A percentile compares a stretch with the other conserved stretches of the same genome.
These are phyloP conservation scores for Melanchra persicariae DNA, from an alignment of 2,888 invertebrate genomes.

Conservation along the genomic window DNA sequence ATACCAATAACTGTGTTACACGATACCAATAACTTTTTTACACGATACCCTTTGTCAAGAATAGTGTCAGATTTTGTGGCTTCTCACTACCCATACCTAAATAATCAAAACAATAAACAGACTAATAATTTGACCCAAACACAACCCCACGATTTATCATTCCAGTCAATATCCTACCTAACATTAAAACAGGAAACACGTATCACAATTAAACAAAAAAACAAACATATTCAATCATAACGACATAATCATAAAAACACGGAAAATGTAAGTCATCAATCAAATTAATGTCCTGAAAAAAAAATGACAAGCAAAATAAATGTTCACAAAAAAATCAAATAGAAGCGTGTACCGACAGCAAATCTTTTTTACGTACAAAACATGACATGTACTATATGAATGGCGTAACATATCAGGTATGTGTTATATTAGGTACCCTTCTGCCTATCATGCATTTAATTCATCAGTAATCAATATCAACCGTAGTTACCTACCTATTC, in stretches of 20 bases:
- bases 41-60: background rate
- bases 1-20: background rate
- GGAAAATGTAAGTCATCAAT: conserved; percentile 49
- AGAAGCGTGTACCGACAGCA: conserved; percentile 8
- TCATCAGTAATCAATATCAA: background rate
- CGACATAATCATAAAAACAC: conserved; percentile 46
- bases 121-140: too few species aligned
- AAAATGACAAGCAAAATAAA: conserved; percentile 23
- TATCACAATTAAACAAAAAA: conserved; percentile 37
- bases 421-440: too few species aligned
- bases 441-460: background rate
- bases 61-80: background rate
- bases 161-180: conserved; percentile 26
- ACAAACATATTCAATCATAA: conserved; percentile 44
- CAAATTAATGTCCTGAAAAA: conserved; percentile 57
- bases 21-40: background rate
- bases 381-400: background rate
- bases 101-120: too few species aligned
- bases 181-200: conserved; percentile 16
- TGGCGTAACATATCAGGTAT: background rate
- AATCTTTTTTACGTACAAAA: conserved; percentile 30
- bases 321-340: conserved; percentile 1
- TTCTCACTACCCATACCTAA: too few species aligned
- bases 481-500: too few species aligned
- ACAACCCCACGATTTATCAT: conserved; percentile 24